A percentile compares a stretch with the other conserved stretches of the same genome.
phyloP scores from a whole-genome alignment of 2,888 invertebrate genomes.

The Melipona bicolor region DNA sequence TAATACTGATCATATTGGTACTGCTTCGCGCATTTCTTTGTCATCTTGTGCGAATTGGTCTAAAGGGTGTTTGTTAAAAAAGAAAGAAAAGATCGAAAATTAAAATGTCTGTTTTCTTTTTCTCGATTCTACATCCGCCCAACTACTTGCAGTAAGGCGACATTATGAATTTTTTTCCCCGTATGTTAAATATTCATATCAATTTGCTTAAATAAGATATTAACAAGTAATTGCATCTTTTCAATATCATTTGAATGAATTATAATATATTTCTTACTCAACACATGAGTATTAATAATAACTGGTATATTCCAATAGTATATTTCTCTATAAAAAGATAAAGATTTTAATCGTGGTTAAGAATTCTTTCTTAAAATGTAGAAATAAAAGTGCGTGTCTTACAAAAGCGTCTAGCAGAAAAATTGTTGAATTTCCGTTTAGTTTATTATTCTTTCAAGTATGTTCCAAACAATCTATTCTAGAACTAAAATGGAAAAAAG shows the following conservation, averaged over 20 bases:
- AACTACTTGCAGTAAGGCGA: slow-evolving; percentile 28
- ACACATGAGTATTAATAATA: background rate
- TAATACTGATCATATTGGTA: slow-evolving; percentile 32
- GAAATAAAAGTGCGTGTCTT: background rate
- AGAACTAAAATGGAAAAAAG: background rate
- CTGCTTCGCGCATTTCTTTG: slow-evolving; percentile 70
- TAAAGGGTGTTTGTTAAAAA: slow-evolving; percentile 69
- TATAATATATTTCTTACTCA: background rate
- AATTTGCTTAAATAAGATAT: background rate
- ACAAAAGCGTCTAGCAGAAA: background rate
- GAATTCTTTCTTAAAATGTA: background rate
- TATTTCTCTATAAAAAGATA: background rate
- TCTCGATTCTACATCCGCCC: background rate
- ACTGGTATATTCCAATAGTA: background rate
- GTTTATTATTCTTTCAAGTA: background rate
- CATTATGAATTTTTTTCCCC: background rate
- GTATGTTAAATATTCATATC: background rate
- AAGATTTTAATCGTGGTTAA: background rate
- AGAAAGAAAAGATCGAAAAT: background rate
- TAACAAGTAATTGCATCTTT: background rate
- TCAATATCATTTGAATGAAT: background rate
- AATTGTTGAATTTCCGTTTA: background rate
- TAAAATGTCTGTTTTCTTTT: background rate
- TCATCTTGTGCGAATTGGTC: slow-evolving; percentile 71
- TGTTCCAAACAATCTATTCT: background rate